These are phyloP conservation scores for Agrotis ipsilon DNA, from an alignment of 2,888 invertebrate species.

Conservation along the genomic window DNA sequence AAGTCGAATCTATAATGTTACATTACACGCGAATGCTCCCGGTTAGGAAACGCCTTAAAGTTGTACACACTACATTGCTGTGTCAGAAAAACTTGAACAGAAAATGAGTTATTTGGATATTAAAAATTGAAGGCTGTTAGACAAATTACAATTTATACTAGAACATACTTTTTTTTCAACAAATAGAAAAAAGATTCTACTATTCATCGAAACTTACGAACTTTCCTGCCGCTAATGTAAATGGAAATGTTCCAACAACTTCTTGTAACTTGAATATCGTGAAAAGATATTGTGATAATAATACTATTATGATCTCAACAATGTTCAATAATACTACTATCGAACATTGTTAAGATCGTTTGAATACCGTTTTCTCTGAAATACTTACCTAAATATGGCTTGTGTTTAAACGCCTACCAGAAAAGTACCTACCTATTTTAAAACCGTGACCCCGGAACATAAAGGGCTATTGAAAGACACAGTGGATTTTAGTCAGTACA, in stretches of 20 bases:
- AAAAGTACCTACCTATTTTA: too few species aligned
- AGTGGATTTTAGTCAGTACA: too few species aligned
- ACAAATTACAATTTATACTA: too few species aligned
- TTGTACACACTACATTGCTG: too few species aligned
- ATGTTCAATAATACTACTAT: neutral
- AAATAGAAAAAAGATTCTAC: slow-evolving; percentile 1
- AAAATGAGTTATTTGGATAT: neutral
- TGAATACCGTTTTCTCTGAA: slow-evolving; percentile 16
- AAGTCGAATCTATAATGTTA: too few species aligned
- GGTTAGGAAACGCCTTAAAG: too few species aligned
- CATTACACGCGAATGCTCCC: too few species aligned
- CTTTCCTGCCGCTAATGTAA: slow-evolving; percentile 9
- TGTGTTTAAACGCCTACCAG: too few species aligned
- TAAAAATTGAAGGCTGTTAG: too few species aligned
- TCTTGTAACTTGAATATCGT: slow-evolving; percentile 18
- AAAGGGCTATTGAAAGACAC: too few species aligned
- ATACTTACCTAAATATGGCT: neutral
- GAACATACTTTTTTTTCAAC: neutral
- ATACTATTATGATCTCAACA: neutral
- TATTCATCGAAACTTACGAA: slow-evolving; percentile 8
- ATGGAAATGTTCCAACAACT: slow-evolving; percentile 26
- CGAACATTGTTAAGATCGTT: slow-evolving; percentile 7
- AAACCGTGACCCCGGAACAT: too few species aligned
- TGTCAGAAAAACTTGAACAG: neutral
- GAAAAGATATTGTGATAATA: slow-evolving; percentile 19